These are phyloP conservation scores for Euplexia lucipara DNA, from an alignment of 2,888 invertebrate species.

Conservation along the genomic window DNA sequence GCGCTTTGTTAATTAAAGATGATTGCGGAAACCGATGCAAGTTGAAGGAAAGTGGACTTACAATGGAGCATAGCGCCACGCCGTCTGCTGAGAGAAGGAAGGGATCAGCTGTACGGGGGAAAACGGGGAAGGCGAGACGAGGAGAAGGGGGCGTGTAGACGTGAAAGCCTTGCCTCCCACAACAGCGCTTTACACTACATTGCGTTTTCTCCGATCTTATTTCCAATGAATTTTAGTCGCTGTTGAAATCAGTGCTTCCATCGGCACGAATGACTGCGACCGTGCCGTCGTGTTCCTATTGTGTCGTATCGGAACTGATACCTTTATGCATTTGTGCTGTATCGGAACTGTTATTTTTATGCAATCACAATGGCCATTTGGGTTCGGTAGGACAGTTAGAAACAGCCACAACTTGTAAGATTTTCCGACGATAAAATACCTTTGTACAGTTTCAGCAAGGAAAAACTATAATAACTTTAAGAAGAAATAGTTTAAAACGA, in stretches of 20 bases:
- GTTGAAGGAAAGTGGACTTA: constrained; percentile 50
- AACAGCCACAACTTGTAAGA: background rate
- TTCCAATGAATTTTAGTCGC: constrained; percentile 81
- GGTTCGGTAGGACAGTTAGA: background rate
- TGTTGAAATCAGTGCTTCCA: constrained; percentile 71
- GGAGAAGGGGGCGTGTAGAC: constrained; percentile 56
- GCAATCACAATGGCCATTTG: constrained; percentile 47
- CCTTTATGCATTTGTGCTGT: no score
- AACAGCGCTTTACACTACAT: constrained; percentile 84
- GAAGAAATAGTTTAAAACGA: no score
- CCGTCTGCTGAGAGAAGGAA: constrained; percentile 63
- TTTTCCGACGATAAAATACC: background rate
- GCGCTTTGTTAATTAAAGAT: constrained; percentile 52
- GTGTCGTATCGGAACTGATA: constrained; percentile 32
- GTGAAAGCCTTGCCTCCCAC: constrained; percentile 79
- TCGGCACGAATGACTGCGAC: constrained; percentile 46
- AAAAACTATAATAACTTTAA: no score
- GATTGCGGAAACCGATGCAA: constrained; percentile 58
- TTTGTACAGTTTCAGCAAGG: background rate
- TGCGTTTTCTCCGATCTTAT: constrained; percentile 80
- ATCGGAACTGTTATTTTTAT: constrained; percentile 49
- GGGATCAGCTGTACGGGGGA: constrained; percentile 53
- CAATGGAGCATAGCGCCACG: constrained; percentile 64
- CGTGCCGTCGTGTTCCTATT: constrained; percentile 49
- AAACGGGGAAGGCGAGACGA: constrained; percentile 32